Base-by-base conservation (phyloP, 2,113 vertebrate genomes). In the Stomatorhinus ivindoensis region DNA sequence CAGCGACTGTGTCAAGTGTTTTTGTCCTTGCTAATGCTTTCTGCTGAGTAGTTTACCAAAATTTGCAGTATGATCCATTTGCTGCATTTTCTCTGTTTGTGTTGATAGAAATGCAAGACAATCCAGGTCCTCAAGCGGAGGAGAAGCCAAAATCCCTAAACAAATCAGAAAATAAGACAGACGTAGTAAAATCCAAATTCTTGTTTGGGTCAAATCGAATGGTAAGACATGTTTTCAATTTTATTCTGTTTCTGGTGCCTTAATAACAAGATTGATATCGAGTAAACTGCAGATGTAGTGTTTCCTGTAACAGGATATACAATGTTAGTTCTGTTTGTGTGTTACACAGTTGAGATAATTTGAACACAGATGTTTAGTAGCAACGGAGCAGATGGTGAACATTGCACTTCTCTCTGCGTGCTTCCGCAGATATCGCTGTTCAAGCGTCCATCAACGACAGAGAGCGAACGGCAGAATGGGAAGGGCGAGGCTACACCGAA, bases 151-250 rank as follows among this genome's bases (percentile, higher is more conserved):
- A 87, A 51, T 55, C 48, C 31, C 10, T 50, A 21, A 53, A 53
- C 31, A 21, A 17, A 87, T 55, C 85, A 9, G 85, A 35, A 47
- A 87, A 55, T 19, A 55, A 53, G 48, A 55, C 47, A 21, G 85
- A 87, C 2, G 31, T 53, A 53, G 6, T 51, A 35, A 87, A 87
- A 39, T 55, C 85, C n/a, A 51, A 47, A 53, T 51, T 51, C 11
- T 87, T 87, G 39, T 87, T 87, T 87, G 85, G 85, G 50, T 39
- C 85, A 47, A 87, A 53, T 15, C 85, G 85, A 53, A 53, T 47
- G 85, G 85, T 87, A 87, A 4, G 85, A 51, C 13, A 53, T 55
- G 27, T n/a, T 35, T 87, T 10, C 3, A 86, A 24, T 86, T 50
- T 86, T 53, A 39, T 84, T 13, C 2, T 47, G 44, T 6, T 51